A percentile compares a stretch with the other conserved stretches of the same genome.
These are phyloP conservation scores for Apocheima hispidaria DNA, from an alignment of 2,888 invertebrate species.

Conservation along the genomic window DNA sequence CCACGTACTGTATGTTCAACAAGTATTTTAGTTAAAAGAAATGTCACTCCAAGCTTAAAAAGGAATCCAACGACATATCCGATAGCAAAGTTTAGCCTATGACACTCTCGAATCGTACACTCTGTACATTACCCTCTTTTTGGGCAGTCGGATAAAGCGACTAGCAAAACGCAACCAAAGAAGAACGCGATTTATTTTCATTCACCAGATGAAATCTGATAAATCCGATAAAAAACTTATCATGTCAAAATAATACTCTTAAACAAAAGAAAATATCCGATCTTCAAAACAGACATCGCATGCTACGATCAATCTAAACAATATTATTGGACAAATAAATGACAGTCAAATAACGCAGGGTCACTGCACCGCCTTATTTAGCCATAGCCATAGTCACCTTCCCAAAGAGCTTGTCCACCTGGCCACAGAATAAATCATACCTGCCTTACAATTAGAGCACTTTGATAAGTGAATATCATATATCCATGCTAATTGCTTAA, in stretches of 20 bases:
- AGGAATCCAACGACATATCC: no score
- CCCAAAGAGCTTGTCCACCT: neutral
- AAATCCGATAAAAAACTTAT: neutral
- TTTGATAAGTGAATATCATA: neutral
- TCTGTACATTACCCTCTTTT: no score
- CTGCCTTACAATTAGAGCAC: neutral
- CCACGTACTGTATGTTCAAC: no score
- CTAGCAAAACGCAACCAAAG: no score
- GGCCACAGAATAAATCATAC: neutral
- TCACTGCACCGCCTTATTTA: conserved; percentile 3
- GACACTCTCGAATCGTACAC: no score
- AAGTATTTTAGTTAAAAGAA: no score
- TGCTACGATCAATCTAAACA: conserved; percentile 1
- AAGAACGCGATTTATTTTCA: no score
- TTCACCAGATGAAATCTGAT: neutral
- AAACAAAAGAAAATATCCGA: neutral
- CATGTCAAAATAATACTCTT: no score
- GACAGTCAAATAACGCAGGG: neutral
- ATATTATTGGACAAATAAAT: conserved; percentile 1
- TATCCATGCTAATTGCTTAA: neutral
- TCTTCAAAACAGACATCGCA: neutral
- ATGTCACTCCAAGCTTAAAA: no score
- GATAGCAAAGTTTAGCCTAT: no score
- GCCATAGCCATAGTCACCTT: neutral
- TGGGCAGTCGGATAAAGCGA: no score